Conservation (phyloP, 1,140 invertebrate genomes). For the Adoxophyes honmai region DNA sequence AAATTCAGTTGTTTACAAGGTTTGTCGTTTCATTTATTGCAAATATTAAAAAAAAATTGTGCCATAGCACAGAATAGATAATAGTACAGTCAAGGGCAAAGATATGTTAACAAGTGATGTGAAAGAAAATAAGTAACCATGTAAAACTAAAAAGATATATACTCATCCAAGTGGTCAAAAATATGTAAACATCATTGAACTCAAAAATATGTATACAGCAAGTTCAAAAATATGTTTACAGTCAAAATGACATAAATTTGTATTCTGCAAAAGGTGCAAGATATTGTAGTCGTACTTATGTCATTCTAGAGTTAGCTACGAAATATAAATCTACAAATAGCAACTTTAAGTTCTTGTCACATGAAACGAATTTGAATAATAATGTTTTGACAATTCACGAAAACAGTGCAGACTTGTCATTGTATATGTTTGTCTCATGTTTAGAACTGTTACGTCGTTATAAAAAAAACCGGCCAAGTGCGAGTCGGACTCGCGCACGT, state of each 20-base stretch:
- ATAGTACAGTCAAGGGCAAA: conserved; percentile 4
- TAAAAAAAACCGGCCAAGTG: too few species aligned
- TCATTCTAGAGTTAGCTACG: not conserved
- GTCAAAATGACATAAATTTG: not conserved
- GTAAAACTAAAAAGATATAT: not conserved
- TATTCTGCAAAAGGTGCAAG: conserved; percentile 4
- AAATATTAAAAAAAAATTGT: too few species aligned
- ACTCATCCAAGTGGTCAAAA: not conserved
- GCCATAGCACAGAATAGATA: too few species aligned
- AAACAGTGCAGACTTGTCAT: conserved; percentile 4
- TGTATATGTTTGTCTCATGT: not conserved
- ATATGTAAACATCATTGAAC: conserved; percentile 1
- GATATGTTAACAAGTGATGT: not conserved
- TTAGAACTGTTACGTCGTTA: not conserved
- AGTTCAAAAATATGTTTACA: not conserved
- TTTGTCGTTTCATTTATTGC: too few species aligned
- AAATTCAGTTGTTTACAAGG: too few species aligned
- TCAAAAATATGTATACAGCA: conserved; percentile 5
- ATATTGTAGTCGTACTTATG: not conserved
- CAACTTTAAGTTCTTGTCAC: not conserved
- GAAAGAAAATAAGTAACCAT: not conserved
- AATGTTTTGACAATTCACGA: conserved; percentile 1
- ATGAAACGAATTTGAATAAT: not conserved
- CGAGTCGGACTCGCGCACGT: too few species aligned
- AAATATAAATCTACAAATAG: not conserved